A percentile compares a stretch with the other conserved stretches of the same genome.
Evolutionary conservation across 2,113 vertebrate species (phyloP).

Genomic region (Trogon melanurus): DNA sequence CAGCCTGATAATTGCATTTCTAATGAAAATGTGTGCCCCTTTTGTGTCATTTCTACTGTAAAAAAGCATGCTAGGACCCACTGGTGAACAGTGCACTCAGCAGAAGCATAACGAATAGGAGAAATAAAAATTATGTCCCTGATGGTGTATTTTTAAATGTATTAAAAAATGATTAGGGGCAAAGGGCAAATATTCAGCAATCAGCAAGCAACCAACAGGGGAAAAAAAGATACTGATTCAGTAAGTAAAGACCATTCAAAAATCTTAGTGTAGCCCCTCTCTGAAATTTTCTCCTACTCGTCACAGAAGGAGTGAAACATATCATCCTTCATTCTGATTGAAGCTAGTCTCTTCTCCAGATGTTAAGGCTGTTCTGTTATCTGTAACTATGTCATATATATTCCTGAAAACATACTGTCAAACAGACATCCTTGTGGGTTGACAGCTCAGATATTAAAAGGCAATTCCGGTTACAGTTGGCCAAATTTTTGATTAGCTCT

Average conservation of each 20-base stretch:
- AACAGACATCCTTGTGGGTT: neutral
- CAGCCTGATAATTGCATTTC: constrained; percentile 59
- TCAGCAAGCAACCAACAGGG: constrained; percentile 5
- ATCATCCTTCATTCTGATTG: constrained; percentile 41
- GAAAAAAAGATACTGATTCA: neutral
- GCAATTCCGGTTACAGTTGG: constrained; percentile 36
- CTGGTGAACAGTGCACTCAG: constrained; percentile 45
- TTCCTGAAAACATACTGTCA: constrained; percentile 18
- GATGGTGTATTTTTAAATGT: constrained; percentile 38
- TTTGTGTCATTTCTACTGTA: constrained; percentile 48
- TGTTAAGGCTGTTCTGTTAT: constrained; percentile 24
- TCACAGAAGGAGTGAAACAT: constrained; percentile 3
- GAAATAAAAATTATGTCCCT: constrained; percentile 50
- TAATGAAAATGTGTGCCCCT: constrained; percentile 64
- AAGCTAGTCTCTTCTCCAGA: constrained; percentile 25
- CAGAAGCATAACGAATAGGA: constrained; percentile 57
- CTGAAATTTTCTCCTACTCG: constrained; percentile 8
- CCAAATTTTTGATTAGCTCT: constrained; percentile 38
- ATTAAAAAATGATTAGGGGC: constrained; percentile 53
- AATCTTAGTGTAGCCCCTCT: neutral
- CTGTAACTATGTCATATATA: neutral
- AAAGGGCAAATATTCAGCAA: constrained; percentile 61
- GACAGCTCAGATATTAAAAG: constrained; percentile 50
- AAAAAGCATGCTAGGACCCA: constrained; percentile 55
- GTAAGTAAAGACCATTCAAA: constrained; percentile 22